Conservation (phyloP, 2,797 vertebrate species). For the Eutrigla gurnardus region DNA sequence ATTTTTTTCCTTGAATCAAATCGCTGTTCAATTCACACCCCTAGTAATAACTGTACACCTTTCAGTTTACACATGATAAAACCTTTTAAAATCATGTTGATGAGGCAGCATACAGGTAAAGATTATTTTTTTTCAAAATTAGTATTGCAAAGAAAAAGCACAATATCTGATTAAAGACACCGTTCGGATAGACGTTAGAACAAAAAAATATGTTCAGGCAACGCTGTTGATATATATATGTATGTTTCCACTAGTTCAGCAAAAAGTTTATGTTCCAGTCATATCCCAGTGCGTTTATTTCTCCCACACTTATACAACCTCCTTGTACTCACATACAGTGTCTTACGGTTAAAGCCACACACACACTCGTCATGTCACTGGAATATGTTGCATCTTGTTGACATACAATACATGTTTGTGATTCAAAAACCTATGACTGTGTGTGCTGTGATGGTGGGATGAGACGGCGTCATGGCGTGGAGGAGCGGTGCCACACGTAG, state of each 20-base stretch:
- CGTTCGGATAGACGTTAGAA: too few relatives aligned
- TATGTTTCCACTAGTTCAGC: too few relatives aligned
- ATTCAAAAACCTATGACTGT: neutral
- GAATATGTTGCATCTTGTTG: slow-evolving; percentile 35
- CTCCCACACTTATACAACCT: slow-evolving; percentile 22
- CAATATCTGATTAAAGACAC: neutral
- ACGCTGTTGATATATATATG: too few relatives aligned
- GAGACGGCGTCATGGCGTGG: neutral
- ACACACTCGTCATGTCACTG: slow-evolving; percentile 31
- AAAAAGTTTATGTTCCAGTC: too few relatives aligned
- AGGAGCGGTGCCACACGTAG: neutral
- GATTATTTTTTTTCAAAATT: too few relatives aligned
- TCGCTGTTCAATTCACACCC: too few relatives aligned
- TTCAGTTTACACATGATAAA: too few relatives aligned
- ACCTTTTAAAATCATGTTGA: neutral
- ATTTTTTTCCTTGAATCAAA: too few relatives aligned
- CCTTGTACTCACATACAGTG: slow-evolving; percentile 23
- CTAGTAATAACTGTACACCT: too few relatives aligned
- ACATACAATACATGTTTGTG: neutral
- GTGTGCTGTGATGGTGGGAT: too few relatives aligned
- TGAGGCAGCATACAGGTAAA: too few relatives aligned
- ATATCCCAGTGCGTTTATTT: neutral
- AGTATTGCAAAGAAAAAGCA: neutral
- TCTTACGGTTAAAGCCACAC: slow-evolving; percentile 32
- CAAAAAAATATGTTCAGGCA: too few relatives aligned